A percentile compares a stretch with the other conserved stretches of the same genome.
Evolutionary conservation across 2,888 invertebrate genomes (phyloP).

Genomic region (Athrips mouffetella): DNA sequence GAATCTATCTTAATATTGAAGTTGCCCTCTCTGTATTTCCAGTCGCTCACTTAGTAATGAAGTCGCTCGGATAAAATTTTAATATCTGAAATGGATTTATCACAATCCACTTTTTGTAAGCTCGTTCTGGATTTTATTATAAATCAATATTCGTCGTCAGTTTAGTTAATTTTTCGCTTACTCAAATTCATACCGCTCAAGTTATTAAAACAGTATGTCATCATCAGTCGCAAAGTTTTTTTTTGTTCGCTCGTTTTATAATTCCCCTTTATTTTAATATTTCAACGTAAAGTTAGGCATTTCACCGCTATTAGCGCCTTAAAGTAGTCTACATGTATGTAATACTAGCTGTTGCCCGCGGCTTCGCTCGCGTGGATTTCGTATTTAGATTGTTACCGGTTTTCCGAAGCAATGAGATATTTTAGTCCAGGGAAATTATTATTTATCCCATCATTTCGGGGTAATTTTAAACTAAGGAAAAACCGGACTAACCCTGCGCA

Average conservation of each 20-base stretch:
- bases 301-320: too few species aligned
- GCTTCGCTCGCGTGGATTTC: too few species aligned
- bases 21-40: slow-evolving; percentile 21
- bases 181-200: slow-evolving; percentile 16
- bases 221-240: slow-evolving; percentile 16
- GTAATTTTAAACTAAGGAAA: too few species aligned
- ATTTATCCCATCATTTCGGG: too few species aligned
- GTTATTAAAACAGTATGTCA: slow-evolving; percentile 10
- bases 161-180: slow-evolving; percentile 17
- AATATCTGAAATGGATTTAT: slow-evolving; percentile 15
- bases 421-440: too few species aligned
- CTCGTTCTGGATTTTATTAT: slow-evolving; percentile 9
- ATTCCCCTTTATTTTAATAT: slow-evolving; percentile 16
- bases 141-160: slow-evolving; percentile 16
- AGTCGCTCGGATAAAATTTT: slow-evolving; percentile 17
- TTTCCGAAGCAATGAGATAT: too few species aligned
- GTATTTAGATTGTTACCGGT: too few species aligned
- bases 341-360: too few species aligned
- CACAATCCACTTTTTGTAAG: slow-evolving; percentile 13
- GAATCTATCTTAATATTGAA: slow-evolving; percentile 20
- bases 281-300: too few species aligned
- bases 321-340: too few species aligned
- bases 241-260: slow-evolving; percentile 18
- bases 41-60: slow-evolving; percentile 18
- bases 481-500: too few species aligned